Base-by-base conservation (phyloP, 2,888 invertebrate genomes). In the Drosophila prolongata region DNA sequence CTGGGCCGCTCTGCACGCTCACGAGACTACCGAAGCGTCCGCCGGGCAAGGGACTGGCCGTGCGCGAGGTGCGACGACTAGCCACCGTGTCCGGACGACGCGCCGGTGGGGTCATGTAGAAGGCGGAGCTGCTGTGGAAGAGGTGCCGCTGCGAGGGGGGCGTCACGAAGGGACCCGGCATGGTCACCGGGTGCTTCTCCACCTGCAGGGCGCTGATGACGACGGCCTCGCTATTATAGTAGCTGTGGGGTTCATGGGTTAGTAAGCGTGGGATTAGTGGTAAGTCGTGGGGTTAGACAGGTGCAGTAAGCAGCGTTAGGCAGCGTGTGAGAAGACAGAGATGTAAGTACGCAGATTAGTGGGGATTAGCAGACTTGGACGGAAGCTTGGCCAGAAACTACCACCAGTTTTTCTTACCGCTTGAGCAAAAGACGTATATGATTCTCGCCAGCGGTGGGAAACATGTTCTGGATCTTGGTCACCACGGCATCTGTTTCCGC, bases 181-280 rank as follows among this genome's bases (percentile, higher is more conserved):
- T 96, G 44, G 96, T 96, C 75, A 97, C 95, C 56, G 97, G 97
- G 93, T 97, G 96, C 92, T 97, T 98, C 92, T 98, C 98, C 80
- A 98, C 97, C 94, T 98, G 97, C 70, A 98, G 94, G 58, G 98
- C 97, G 92, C 97, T 97, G 93, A 98, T 96, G 67, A 98, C 98
- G 79, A 98, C 96, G 68, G 97, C 97, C 92, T 97, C 97, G 79
- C 98, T 95, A 92, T 97, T 97, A 93, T 98, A 97, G 93, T 98
- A 98, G 93, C 98, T 98, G 70, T 27, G 42, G 42, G 50, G 34
- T 38, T 58, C n/a, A 59, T 42, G 53, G 58, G 65, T 78, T 73
- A 70, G 72, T 79, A 75, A 68, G 71, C 64, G 58, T 71, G 74
- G 65, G 59, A 59, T 52, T 46, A 64, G 47, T 43, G 55, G 38